Evolutionary conservation across 2,113 vertebrate genomes (phyloP).

Genomic region (Petroica traversi): DNA sequence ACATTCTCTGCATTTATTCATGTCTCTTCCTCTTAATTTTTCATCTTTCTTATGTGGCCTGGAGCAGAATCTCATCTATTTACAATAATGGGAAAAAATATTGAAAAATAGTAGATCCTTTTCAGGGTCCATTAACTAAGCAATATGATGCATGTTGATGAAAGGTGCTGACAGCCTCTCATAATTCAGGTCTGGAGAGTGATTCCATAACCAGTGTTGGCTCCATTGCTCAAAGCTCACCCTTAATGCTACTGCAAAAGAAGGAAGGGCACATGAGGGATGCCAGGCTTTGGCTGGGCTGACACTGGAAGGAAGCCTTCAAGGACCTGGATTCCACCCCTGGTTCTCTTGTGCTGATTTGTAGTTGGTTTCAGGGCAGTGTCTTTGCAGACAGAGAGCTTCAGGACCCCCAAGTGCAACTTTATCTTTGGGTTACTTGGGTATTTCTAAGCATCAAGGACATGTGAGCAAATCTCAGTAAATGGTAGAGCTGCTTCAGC

Average conservation of each 20-base stretch:
- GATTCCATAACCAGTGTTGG: not conserved
- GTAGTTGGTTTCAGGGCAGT: not conserved
- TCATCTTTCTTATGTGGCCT: conserved; percentile 40
- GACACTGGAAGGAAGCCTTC: not conserved
- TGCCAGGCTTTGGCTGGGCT: not conserved
- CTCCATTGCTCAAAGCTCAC: not conserved
- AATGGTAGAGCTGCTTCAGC: not conserved
- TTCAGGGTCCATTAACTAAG: conserved; percentile 24
- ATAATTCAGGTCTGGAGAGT: not conserved
- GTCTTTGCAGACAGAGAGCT: not conserved
- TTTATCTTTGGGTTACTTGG: not conserved
- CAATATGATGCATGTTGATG: conserved; percentile 20
- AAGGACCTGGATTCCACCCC: not conserved
- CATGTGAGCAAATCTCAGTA: not conserved
- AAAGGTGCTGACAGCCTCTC: not conserved
- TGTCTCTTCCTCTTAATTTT: conserved; percentile 43
- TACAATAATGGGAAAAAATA: conserved; percentile 53
- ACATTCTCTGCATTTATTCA: not conserved
- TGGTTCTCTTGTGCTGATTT: not conserved
- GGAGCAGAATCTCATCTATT: conserved; percentile 57
- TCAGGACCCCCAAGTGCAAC: accelerated
- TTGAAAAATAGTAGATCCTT: conserved; percentile 51
- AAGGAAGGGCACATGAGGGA: not conserved
- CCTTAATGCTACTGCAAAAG: not conserved
- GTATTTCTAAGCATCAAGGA: not conserved